Evolutionary conservation across 2,888 invertebrate species (phyloP).

Genomic region (Rhogogaster chlorosoma): DNA sequence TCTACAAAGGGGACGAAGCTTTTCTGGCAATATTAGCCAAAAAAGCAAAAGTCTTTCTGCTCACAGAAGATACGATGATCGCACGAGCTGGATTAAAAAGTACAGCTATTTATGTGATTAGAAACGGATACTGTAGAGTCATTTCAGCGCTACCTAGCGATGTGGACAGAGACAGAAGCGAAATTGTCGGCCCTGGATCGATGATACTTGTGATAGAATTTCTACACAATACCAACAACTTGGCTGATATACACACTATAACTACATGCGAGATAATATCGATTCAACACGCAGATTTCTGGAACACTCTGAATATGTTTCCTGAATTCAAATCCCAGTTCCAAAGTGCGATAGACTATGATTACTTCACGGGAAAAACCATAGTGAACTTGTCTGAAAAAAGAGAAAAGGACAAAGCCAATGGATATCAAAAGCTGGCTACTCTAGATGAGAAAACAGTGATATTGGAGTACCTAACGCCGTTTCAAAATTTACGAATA

Average conservation of each 20-base stretch:
- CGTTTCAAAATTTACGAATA: conserved; percentile 10
- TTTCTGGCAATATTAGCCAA: conserved; percentile 36
- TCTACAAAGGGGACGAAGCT: not conserved
- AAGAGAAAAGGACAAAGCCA: not conserved
- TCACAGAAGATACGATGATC: conserved; percentile 80
- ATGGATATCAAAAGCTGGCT: not conserved
- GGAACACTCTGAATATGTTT: conserved; percentile 39
- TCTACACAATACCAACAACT: conserved; percentile 22
- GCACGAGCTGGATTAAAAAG: conserved; percentile 80
- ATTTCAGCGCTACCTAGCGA: conserved; percentile 37
- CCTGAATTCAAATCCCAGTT: conserved; percentile 32
- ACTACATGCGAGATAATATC: conserved; percentile 40
- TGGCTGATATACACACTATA: conserved; percentile 31
- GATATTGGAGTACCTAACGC: conserved; percentile 7
- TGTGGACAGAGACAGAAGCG: conserved; percentile 33
- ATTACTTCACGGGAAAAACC: conserved; percentile 17
- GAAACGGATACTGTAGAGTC: conserved; percentile 79
- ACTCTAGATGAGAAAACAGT: conserved; percentile 1
- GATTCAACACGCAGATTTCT: conserved; percentile 24
- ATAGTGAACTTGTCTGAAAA: not conserved
- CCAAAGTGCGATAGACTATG: conserved; percentile 18
- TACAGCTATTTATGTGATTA: conserved; percentile 80
- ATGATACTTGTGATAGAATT: conserved; percentile 38
- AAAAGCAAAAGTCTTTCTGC: conserved; percentile 76
- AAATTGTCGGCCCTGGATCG: conserved; percentile 39